A percentile compares a stretch with the other conserved stretches of the same genome.
Conservation (phyloP, 2,888 invertebrate species). For the Cryptophagus acutangulus region DNA sequence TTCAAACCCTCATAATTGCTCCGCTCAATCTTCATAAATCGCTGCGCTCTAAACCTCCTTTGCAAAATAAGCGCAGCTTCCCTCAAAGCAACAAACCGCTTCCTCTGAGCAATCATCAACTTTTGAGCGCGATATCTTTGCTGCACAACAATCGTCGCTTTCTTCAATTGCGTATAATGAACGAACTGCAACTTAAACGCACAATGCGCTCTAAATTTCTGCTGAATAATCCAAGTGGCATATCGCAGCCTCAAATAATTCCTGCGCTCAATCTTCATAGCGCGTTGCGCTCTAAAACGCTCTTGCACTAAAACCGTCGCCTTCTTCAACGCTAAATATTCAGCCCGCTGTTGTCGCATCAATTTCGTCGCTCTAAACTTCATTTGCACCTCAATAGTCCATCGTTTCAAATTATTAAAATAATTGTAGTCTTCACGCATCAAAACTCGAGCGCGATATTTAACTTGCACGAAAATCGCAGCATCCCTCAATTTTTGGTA, state of each 20-base stretch:
- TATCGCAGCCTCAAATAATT: slow-evolving; percentile 45
- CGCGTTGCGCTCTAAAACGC: slow-evolving; percentile 48
- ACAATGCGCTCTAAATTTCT: slow-evolving; percentile 37
- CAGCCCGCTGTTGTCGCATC: slow-evolving; percentile 34
- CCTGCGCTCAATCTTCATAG: slow-evolving; percentile 44
- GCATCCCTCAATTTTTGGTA: neutral
- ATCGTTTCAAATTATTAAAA: neutral
- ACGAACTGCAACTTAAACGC: slow-evolving; percentile 35
- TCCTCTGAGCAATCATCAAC: slow-evolving; percentile 37
- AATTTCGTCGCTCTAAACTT: slow-evolving; percentile 35
- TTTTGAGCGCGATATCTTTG: slow-evolving; percentile 47
- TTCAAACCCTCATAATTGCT: slow-evolving; percentile 19
- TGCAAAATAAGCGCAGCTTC: slow-evolving; percentile 40
- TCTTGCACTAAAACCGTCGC: slow-evolving; percentile 50
- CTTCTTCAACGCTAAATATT: slow-evolving; percentile 34
- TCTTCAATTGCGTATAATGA: slow-evolving; percentile 16
- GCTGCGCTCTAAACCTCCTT: slow-evolving; percentile 21
- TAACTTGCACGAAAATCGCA: neutral
- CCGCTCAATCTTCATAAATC: slow-evolving; percentile 16
- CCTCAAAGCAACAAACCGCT: slow-evolving; percentile 35
- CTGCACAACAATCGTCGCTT: slow-evolving; percentile 46
- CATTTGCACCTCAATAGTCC: neutral
- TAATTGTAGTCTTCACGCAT: neutral
- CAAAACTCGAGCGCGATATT: neutral
- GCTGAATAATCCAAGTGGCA: slow-evolving; percentile 49